Conservation (phyloP, 2,797 vertebrate genomes). For the Discoglossus pictus region DNA sequence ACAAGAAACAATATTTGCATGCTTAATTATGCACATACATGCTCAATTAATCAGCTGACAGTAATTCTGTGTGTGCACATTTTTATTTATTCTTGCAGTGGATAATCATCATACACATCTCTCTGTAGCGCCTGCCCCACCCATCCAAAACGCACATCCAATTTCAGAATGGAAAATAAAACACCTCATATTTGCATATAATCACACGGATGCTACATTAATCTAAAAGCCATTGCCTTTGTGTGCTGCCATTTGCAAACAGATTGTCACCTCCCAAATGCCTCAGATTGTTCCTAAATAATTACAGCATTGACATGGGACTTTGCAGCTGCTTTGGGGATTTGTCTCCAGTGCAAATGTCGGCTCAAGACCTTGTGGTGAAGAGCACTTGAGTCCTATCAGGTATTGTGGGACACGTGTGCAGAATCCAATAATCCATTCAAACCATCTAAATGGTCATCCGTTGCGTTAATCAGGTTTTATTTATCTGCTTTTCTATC, state of each 20-base stretch:
- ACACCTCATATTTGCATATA: conserved; percentile 48
- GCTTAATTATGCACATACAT: conserved; percentile 49
- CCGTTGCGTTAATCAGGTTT: conserved; percentile 12
- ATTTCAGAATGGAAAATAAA: conserved; percentile 47
- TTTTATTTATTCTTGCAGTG: conserved; percentile 27
- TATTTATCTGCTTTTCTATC: neutral
- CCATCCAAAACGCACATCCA: conserved; percentile 26
- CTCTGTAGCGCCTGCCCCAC: conserved; percentile 13
- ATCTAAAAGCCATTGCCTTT: conserved; percentile 46
- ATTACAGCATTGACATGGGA: conserved; percentile 37
- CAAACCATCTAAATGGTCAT: neutral
- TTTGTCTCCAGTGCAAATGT: neutral
- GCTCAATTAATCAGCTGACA: conserved; percentile 45
- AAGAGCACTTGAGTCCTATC: neutral
- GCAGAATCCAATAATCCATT: conserved; percentile 14
- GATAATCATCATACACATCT: conserved; percentile 17
- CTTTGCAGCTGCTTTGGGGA: conserved; percentile 21
- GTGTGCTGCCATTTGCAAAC: conserved; percentile 23
- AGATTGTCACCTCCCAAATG: conserved; percentile 35
- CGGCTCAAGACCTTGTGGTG: neutral
- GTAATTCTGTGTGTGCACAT: conserved; percentile 41
- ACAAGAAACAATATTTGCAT: conserved; percentile 43
- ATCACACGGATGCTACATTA: conserved; percentile 50
- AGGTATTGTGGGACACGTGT: neutral
- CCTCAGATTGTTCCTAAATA: conserved; percentile 38